Evolutionary conservation across 2,797 vertebrate genomes (phyloP).

Genomic region (Tapera naevia): DNA sequence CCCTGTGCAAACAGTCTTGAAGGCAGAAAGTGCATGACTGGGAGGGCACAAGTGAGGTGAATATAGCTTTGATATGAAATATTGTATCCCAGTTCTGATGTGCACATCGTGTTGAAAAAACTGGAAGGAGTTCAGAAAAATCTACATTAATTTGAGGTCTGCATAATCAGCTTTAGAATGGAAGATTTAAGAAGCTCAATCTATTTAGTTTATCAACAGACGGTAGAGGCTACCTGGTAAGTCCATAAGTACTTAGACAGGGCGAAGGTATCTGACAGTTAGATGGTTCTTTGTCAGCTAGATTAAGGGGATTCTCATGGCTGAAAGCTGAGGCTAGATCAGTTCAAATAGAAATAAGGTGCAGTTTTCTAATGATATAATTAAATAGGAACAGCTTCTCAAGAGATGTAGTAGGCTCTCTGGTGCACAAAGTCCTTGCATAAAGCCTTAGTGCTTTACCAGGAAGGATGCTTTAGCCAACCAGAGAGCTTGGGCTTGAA

Average conservation of each 20-base stretch:
- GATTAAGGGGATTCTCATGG: conserved; percentile 46
- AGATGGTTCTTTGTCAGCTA: conserved; percentile 40
- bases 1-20: neutral
- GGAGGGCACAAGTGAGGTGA: neutral
- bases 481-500: neutral
- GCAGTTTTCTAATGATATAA: conserved; percentile 23
- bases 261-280: conserved; percentile 28
- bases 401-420: neutral
- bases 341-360: conserved; percentile 34
- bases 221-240: conserved; percentile 47
- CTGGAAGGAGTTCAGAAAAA: conserved; percentile 17
- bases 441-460: neutral
- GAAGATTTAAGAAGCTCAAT: conserved; percentile 61
- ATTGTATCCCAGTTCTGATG: neutral
- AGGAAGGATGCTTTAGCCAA: neutral
- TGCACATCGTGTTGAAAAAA: neutral
- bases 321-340: conserved; percentile 46
- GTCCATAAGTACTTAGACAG: conserved; percentile 22
- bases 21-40: neutral
- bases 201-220: conserved; percentile 64
- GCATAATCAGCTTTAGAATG: conserved; percentile 52
- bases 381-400: conserved; percentile 25
- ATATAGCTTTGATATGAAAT: neutral
- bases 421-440: neutral
- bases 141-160: conserved; percentile 27